These are phyloP conservation scores for Dicyrtomina minuta DNA, from an alignment of 2,888 invertebrate species.

Conservation along the genomic window DNA sequence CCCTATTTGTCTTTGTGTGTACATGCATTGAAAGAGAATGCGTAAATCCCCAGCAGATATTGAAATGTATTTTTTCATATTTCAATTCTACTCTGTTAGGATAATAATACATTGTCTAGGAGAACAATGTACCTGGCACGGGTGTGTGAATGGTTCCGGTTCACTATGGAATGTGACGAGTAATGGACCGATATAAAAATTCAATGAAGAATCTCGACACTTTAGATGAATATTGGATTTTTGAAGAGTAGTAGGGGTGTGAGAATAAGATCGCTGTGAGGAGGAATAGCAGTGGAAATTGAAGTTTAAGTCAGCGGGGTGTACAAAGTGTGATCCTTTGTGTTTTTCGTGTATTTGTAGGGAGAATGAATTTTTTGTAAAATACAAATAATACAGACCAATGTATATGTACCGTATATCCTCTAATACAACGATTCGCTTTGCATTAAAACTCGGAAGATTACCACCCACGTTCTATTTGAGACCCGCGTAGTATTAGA, in stretches of 20 bases:
- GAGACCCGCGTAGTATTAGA: no score
- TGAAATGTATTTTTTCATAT: not conserved
- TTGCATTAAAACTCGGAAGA: no score
- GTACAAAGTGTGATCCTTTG: no score
- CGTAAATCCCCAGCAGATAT: not conserved
- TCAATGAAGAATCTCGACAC: slow-evolving; percentile 17
- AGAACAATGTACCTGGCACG: not conserved
- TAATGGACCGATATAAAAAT: slow-evolving; percentile 17
- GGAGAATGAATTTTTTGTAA: no score
- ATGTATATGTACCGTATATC: no score
- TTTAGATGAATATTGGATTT: slow-evolving; percentile 20
- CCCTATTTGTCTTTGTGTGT: no score
- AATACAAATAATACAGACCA: no score
- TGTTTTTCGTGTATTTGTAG: no score
- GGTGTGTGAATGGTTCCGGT: not conserved
- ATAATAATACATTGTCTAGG: not conserved
- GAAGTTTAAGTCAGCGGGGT: slow-evolving; percentile 7
- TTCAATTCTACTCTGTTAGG: not conserved
- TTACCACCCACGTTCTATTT: no score
- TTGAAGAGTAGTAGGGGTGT: not conserved
- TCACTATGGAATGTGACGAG: not conserved
- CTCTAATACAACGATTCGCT: no score
- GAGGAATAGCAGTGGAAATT: not conserved
- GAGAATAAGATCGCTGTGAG: not conserved
- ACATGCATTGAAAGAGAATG: not conserved